These are phyloP conservation scores for Monochamus alternatus DNA, from an alignment of 2,888 invertebrate species.

Conservation along the genomic window DNA sequence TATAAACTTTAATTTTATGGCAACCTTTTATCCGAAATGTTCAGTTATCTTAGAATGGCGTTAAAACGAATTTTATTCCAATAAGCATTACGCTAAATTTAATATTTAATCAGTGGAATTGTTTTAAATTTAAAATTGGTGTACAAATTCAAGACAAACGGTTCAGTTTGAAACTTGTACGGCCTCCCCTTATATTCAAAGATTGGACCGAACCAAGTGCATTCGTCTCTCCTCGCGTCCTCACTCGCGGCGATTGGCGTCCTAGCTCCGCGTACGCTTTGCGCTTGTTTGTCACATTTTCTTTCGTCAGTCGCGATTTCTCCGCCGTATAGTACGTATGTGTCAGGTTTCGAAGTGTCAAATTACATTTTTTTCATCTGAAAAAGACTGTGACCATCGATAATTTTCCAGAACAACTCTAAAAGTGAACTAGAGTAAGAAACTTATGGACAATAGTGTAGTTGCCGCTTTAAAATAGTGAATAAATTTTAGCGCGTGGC, in stretches of 20 bases:
- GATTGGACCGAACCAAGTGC: slow-evolving; percentile 54
- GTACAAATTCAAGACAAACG: slow-evolving; percentile 15
- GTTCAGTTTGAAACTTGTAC: slow-evolving; percentile 42
- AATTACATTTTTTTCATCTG: background rate
- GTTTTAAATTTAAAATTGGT: slow-evolving; percentile 33
- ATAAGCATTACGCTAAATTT: background rate
- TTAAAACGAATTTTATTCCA: no score
- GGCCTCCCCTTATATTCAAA: slow-evolving; percentile 52
- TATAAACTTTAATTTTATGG: no score
- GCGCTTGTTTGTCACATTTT: slow-evolving; percentile 34
- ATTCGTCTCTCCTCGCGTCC: slow-evolving; percentile 57
- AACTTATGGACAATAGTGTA: slow-evolving; percentile 6
- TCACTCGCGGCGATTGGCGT: slow-evolving; percentile 31
- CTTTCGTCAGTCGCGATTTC: slow-evolving; percentile 22
- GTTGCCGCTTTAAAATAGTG: slow-evolving; percentile 1
- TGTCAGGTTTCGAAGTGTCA: slow-evolving; percentile 17
- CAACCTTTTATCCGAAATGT: no score
- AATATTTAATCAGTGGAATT: slow-evolving; percentile 21
- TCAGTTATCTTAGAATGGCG: no score
- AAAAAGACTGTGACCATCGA: slow-evolving; percentile 30
- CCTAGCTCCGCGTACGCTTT: slow-evolving; percentile 36
- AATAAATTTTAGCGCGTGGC: slow-evolving; percentile 39
- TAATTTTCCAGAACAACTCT: background rate
- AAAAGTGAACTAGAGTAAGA: background rate
- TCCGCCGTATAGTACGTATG: slow-evolving; percentile 11